Percentiles rank a stretch among this genome's conserved stretches.
phyloP scores from a whole-genome alignment of 2,888 invertebrate genomes.

The Pachliopta kotzebuea region DNA sequence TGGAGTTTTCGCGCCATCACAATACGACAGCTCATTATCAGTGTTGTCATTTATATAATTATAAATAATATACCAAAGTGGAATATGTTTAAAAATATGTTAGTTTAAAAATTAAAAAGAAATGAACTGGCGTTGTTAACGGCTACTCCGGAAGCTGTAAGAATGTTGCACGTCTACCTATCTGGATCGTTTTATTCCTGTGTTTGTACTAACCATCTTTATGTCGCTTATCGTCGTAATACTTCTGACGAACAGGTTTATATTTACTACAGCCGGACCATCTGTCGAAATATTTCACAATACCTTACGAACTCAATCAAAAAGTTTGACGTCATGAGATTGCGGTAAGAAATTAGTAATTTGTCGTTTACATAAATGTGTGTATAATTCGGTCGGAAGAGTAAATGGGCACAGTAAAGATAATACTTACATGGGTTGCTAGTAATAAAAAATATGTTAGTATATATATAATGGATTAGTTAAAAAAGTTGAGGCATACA shows the following conservation, averaged over 20 bases:
- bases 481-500: conserved; percentile 16
- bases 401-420: not conserved
- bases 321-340: not conserved
- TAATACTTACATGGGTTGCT: conserved; percentile 2
- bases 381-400: conserved; percentile 1
- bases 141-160: conserved; percentile 26
- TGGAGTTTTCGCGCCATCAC: conserved; percentile 29
- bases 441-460: not conserved
- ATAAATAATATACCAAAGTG: not conserved
- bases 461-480: not conserved
- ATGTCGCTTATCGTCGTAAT: conserved; percentile 99
- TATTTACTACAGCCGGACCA: conserved; percentile 97
- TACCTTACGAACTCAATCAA: conserved; percentile 32
- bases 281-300: conserved; percentile 80
- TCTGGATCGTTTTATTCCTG: conserved; percentile 30
- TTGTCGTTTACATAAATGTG: not conserved
- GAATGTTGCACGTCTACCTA: conserved; percentile 28
- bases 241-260: conserved; percentile 99
- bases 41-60: not conserved
- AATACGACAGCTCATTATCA: conserved; percentile 20
- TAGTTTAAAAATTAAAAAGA: not conserved
- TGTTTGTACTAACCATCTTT: conserved; percentile 95
- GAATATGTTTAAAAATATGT: not conserved
- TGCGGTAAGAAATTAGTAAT: conserved; percentile 8
- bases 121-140: conserved; percentile 26